A percentile compares a stretch with the other conserved stretches of the same genome.
These are phyloP conservation scores for Zaprionus bogoriensis DNA, from an alignment of 2,888 invertebrate species.

Conservation along the genomic window DNA sequence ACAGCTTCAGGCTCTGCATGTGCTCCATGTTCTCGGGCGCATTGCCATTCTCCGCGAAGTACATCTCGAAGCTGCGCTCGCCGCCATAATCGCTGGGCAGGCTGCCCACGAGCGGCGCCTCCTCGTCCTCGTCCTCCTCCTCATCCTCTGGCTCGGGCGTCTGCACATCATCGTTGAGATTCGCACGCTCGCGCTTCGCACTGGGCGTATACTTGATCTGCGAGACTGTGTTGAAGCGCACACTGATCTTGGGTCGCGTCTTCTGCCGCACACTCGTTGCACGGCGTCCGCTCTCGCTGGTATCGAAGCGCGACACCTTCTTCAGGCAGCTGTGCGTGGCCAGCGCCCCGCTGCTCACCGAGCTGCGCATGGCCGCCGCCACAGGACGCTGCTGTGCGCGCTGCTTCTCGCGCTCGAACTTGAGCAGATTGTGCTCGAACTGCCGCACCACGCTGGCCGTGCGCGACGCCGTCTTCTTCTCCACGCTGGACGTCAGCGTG, in stretches of 20 bases:
- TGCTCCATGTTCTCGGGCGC: constrained; percentile 84
- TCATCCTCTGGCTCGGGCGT: background rate
- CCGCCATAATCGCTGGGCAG: constrained; percentile 81
- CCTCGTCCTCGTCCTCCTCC: constrained; percentile 5
- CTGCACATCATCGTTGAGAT: constrained; percentile 61
- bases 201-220: constrained; percentile 81
- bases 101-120: constrained; percentile 62
- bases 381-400: constrained; percentile 48
- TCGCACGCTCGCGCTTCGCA: constrained; percentile 67
- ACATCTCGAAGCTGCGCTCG: constrained; percentile 86
- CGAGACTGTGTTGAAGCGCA: constrained; percentile 82
- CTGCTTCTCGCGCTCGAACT: constrained; percentile 83
- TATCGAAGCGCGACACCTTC: constrained; percentile 80
- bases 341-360: constrained; percentile 80
- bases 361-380: constrained; percentile 75
- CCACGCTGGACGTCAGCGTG: constrained; percentile 68
- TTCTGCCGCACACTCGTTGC: constrained; percentile 87
- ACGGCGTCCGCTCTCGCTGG: constrained; percentile 82
- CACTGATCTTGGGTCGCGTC: constrained; percentile 83
- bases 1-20: constrained; percentile 86
- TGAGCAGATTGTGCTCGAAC: constrained; percentile 85
- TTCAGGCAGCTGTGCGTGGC: constrained; percentile 80
- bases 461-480: constrained; percentile 56
- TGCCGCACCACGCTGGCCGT: constrained; percentile 82
- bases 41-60: constrained; percentile 85